Base-by-base conservation (phyloP, 1,140 invertebrate species). In the Pemphigus obesinymphae region DNA sequence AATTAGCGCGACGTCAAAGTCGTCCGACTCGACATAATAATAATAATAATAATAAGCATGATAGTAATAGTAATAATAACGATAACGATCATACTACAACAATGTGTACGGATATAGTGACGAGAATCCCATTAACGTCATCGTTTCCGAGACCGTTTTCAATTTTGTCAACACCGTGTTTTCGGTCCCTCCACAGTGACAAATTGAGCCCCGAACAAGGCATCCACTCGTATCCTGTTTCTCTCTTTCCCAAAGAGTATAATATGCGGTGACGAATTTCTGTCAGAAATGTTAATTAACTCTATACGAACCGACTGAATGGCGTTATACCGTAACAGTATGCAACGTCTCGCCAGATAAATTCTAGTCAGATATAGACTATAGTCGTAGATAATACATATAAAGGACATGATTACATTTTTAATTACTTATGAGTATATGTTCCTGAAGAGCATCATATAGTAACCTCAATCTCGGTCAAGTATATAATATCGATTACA, bases 81-180 rank as follows among this genome's bases (percentile, higher is more conserved):
- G 68, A 66, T 72, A 72, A 29, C 45, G 17, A 6, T 48, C 4
- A 43, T 20, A 66, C 20, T n/a, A 17, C 15, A 8, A 20, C 23
- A 3, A 8, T 20, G 26, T 13, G 17, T 29, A 34, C 45, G 17
- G 4, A 34, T 1, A 48, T 7, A n/a, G 55, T 80, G 76, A 63
- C 76, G 76, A 45, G 34, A 78, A 78, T 78, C 37, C 75, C 53
- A 78, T 78, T 61, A 78, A 58, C 53, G 29, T 40, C 3, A n/a
- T 50, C 68, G 8, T 73, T 50, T 31, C 70, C 70, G 43, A 45
- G 4, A 72, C 45, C 45, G 70, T 73, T 61, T 80, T 80, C 45
- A 80, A 80, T 80, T 80, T 80, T 20, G 76, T 40, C 37, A 26
- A 70, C 63, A 68, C 68, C 40, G 8, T 40, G 23, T 70, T 43